Evolutionary conservation across 2,888 invertebrate species (phyloP).

Genomic region (Yponomeuta plumbellus): DNA sequence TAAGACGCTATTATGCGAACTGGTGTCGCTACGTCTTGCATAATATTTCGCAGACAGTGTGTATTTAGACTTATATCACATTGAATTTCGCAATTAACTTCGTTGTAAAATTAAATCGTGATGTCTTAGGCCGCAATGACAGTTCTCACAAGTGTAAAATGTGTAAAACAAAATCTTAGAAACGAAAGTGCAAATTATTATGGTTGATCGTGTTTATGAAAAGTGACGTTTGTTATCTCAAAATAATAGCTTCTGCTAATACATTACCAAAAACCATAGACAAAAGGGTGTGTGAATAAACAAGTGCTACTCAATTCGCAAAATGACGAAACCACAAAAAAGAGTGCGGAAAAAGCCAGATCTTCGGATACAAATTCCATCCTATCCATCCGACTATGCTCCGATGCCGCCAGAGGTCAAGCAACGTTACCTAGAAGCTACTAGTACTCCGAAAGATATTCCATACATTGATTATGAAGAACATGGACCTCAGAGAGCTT

Average conservation of each 20-base stretch:
- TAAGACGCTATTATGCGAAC: not conserved
- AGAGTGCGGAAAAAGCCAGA: conserved; percentile 56
- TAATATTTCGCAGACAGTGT: not conserved
- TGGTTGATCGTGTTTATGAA: too few species aligned
- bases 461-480: conserved; percentile 36
- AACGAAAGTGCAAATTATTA: too few species aligned
- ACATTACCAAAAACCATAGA: not conserved
- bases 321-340: conserved; percentile 11
- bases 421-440: conserved; percentile 38
- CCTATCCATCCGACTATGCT: conserved; percentile 59
- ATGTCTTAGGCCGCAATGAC: too few species aligned
- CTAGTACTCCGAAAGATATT: conserved; percentile 33
- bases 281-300: not conserved
- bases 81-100: not conserved
- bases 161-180: not conserved
- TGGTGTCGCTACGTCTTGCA: not conserved
- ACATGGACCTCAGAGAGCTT: not conserved
- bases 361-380: conserved; percentile 51
- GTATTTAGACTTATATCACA: not conserved
- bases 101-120: too few species aligned
- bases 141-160: not conserved
- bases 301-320: not conserved
- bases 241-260: too few species aligned
- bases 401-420: conserved; percentile 57
- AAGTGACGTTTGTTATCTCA: too few species aligned